phyloP scores from a whole-genome alignment of 2,113 vertebrate species.

The Orthonyx spaldingii region DNA sequence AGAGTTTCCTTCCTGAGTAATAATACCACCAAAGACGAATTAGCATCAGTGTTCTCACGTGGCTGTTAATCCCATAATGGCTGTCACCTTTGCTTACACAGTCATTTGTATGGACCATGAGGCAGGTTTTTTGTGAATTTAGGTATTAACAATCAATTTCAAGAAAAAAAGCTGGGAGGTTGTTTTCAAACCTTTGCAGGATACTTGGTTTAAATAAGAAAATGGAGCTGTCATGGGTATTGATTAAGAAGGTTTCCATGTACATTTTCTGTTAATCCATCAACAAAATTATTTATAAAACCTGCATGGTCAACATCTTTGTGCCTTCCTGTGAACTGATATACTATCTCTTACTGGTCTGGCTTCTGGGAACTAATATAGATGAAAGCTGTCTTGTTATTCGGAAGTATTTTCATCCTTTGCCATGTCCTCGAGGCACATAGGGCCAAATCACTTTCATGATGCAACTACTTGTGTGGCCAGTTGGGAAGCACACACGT shows the following conservation, averaged over 20 bases:
- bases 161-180: neutral
- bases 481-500: neutral
- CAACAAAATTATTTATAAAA: neutral
- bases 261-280: neutral
- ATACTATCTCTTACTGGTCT: neutral
- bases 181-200: neutral
- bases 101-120: neutral
- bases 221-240: neutral
- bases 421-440: neutral
- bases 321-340: neutral
- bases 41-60: neutral
- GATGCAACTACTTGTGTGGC: neutral
- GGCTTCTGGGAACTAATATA: neutral
- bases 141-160: neutral
- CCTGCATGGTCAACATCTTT: neutral
- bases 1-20: neutral
- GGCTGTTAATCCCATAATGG: constrained; percentile 22
- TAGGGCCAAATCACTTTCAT: neutral
- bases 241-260: neutral
- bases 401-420: neutral
- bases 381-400: neutral
- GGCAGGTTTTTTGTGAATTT: neutral
- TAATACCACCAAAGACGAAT: neutral
- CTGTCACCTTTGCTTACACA: constrained; percentile 14
- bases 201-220: neutral